These are phyloP conservation scores for Bambusicola thoracicus DNA, from an alignment of 2,113 vertebrate genomes.

Conservation along the genomic window DNA sequence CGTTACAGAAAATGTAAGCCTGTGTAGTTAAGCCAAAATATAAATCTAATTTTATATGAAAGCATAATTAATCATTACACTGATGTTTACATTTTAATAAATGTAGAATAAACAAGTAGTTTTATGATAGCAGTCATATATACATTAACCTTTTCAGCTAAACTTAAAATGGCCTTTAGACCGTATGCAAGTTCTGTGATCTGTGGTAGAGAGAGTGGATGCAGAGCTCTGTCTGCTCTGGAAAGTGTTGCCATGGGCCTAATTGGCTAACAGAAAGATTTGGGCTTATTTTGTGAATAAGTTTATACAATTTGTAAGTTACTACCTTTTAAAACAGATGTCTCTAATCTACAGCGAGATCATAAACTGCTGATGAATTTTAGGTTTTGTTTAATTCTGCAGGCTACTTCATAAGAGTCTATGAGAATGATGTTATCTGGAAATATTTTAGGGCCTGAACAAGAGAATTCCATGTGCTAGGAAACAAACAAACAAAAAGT, in stretches of 20 bases:
- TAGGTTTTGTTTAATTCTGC: background rate
- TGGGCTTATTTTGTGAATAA: background rate
- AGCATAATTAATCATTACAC: background rate
- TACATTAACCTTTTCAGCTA: background rate
- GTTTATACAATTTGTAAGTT: background rate
- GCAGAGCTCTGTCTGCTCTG: background rate
- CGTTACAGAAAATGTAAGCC: background rate
- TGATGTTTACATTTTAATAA: background rate
- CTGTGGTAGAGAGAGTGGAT: background rate
- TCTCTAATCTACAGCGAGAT: background rate
- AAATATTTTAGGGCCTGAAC: background rate
- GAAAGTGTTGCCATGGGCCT: background rate
- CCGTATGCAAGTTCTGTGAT: background rate
- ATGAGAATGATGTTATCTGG: slow-evolving; percentile 37
- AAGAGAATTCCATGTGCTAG: slow-evolving; percentile 31
- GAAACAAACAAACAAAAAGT: slow-evolving; percentile 40
- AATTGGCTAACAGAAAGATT: background rate
- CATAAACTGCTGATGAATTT: background rate
- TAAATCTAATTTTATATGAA: background rate
- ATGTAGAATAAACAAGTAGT: background rate
- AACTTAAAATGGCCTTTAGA: background rate
- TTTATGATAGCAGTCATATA: background rate
- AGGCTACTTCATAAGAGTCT: background rate
- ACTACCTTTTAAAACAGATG: background rate
- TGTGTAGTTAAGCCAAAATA: background rate